Evolutionary conservation across 2,113 vertebrate genomes (phyloP), one percentile per base, ranked within the genome.

Genomic region (Melanerpes aurifrons): DNA sequence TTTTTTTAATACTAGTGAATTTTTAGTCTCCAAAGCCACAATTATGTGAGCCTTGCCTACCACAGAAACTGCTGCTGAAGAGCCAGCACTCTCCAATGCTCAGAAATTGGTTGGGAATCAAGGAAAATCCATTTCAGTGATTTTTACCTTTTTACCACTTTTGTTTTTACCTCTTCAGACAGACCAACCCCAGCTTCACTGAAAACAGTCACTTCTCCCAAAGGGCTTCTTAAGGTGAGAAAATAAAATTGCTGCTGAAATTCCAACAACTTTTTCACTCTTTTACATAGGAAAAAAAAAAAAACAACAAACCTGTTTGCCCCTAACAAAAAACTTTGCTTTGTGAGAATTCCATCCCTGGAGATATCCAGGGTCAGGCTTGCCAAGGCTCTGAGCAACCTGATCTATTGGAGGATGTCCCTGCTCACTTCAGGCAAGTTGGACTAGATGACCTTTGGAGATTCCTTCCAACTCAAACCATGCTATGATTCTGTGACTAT

Each of bases 231-330:
- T 90, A 74, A 7, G 16, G 37, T 64, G 81, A 84, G 93, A 94
- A 89, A 85, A 96, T 31, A 93, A 84, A 95, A 91, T 43, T 8
- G n/a, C 64, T 94, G 93, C 86, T 81, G 56, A 95, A 90, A 87
- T 59, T 50, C 70, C 5, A 53, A 35, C 7, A 40, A 12, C 89
- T 76, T 72, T 82, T 82, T 70, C 31, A 50, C 15, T 54, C 53
- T 12, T 25, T 22, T 31, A 58, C 0, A 3, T n/a, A 35, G 31
- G 40, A 22, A 47, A 32, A 53, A 29, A 53, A 37, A 37, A 37
- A 37, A 37, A 35, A 35, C 37, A 8, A 40, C 40, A 40, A 40
- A 10, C 40, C 40, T 6, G 18, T 29, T 66, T 45, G 3, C 54
- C 31, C 76, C 0, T n/a, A 64, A 62, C 6, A 82, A 67, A 75